These are phyloP conservation scores for Tigriopus californicus DNA, from an alignment of 2,888 invertebrate genomes.

Conservation along the genomic window DNA sequence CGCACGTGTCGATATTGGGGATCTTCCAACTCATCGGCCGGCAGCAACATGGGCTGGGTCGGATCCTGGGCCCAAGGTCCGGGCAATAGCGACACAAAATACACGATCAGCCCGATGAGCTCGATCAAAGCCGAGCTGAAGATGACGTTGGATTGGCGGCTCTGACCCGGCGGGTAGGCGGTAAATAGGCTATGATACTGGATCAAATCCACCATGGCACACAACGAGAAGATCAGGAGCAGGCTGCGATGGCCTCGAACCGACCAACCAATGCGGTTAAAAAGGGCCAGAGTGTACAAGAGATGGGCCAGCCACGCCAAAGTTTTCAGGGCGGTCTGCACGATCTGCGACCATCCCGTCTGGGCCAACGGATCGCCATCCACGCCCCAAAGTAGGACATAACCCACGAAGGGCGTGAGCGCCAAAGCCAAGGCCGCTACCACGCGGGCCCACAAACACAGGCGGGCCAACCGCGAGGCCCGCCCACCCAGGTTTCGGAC, in stretches of 20 bases:
- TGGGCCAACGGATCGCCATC: slow-evolving; percentile 28
- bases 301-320: slow-evolving; percentile 42
- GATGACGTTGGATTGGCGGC: not conserved
- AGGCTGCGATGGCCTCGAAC: not conserved
- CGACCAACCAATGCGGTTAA: not conserved
- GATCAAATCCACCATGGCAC: not conserved
- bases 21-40: not conserved
- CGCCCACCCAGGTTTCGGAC: slow-evolving; percentile 41
- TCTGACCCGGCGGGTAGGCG: not conserved
- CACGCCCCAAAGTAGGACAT: slow-evolving; percentile 28
- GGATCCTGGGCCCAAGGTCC: not conserved
- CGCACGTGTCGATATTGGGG: slow-evolving; percentile 22
- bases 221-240: not conserved
- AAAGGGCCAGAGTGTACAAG: not conserved
- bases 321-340: slow-evolving; percentile 47
- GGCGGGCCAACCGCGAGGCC: slow-evolving; percentile 40
- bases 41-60: not conserved
- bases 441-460: slow-evolving; percentile 42
- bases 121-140: not conserved
- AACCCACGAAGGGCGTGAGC: slow-evolving; percentile 44
- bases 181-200: not conserved
- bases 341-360: slow-evolving; percentile 38
- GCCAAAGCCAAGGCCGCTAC: slow-evolving; percentile 42
- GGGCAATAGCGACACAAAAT: not conserved
- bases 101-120: not conserved